phyloP scores from a whole-genome alignment of 2,888 invertebrate species.

The Stenchaetothrips biformis region DNA sequence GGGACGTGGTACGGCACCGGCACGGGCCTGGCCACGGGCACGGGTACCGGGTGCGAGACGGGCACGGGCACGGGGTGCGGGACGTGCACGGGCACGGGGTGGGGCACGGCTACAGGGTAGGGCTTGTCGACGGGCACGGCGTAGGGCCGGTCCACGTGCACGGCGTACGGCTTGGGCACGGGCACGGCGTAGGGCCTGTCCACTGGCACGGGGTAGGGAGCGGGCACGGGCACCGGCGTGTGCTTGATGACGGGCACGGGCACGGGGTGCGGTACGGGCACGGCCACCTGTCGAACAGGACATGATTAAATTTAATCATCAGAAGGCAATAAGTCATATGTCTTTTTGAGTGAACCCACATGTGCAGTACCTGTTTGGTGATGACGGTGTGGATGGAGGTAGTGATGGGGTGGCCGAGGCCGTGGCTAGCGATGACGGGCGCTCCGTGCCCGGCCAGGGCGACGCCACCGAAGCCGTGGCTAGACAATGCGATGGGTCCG shows the following conservation, averaged over 20 bases:
- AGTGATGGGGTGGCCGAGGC: background rate
- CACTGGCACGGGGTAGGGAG: constrained; percentile 8
- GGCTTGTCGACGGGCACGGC: constrained; percentile 8
- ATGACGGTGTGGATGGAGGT: constrained; percentile 12
- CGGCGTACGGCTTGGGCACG: constrained; percentile 6
- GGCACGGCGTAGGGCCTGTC: background rate
- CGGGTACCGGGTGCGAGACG: constrained; percentile 1
- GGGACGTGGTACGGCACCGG: constrained; percentile 8
- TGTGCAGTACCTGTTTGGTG: background rate
- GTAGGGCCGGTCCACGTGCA: background rate
- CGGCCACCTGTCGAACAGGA: background rate
- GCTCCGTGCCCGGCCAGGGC: background rate
- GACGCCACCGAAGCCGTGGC: background rate
- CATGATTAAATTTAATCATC: background rate
- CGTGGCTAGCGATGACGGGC: background rate
- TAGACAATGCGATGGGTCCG: background rate
- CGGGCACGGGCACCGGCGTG: background rate
- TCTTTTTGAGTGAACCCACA: background rate
- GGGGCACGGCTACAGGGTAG: background rate
- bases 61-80: background rate
- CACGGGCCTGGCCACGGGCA: background rate
- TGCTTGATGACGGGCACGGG: constrained; percentile 7
- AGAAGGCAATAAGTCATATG: background rate
- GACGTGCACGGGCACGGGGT: background rate
- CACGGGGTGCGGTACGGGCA: constrained; percentile 14